Evolutionary conservation across 2,113 vertebrate species (phyloP).

Genomic region (Notothenia coriiceps): DNA sequence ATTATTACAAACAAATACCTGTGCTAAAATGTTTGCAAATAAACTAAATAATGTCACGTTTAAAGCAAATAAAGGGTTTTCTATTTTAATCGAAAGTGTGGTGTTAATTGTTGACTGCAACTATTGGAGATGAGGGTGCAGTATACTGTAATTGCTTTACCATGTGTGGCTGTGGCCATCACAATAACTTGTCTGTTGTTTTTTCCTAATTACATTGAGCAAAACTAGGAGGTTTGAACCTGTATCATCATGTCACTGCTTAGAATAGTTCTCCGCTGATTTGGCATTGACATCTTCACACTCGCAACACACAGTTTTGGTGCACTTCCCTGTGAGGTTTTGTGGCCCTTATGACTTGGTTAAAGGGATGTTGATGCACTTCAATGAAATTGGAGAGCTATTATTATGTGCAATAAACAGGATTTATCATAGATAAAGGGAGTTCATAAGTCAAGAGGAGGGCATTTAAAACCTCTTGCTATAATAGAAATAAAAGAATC

Average conservation of each 20-base stretch:
- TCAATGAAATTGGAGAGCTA: neutral
- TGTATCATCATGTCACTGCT: neutral
- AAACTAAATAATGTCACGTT: too few species aligned
- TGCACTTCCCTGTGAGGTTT: neutral
- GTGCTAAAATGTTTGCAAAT: too few species aligned
- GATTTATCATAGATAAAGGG: neutral
- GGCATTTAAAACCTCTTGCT: neutral
- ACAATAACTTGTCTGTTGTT: too few species aligned
- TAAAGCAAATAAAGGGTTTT: too few species aligned
- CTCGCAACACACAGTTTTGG: neutral
- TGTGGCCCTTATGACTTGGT: neutral
- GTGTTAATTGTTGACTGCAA: too few species aligned
- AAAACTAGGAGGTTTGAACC: neutral
- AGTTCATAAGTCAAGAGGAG: neutral
- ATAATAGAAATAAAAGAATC: slow-evolving; percentile 9
- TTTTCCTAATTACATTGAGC: too few species aligned
- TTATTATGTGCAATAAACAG: neutral
- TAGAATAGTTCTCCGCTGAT: too few species aligned
- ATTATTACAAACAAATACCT: too few species aligned
- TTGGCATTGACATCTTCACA: neutral
- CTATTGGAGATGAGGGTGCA: too few species aligned
- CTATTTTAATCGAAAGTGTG: too few species aligned
- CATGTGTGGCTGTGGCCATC: too few species aligned
- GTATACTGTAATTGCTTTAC: too few species aligned
- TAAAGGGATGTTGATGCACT: neutral